These are phyloP conservation scores for Apamea anceps DNA, from an alignment of 2,888 invertebrate genomes.

Conservation along the genomic window DNA sequence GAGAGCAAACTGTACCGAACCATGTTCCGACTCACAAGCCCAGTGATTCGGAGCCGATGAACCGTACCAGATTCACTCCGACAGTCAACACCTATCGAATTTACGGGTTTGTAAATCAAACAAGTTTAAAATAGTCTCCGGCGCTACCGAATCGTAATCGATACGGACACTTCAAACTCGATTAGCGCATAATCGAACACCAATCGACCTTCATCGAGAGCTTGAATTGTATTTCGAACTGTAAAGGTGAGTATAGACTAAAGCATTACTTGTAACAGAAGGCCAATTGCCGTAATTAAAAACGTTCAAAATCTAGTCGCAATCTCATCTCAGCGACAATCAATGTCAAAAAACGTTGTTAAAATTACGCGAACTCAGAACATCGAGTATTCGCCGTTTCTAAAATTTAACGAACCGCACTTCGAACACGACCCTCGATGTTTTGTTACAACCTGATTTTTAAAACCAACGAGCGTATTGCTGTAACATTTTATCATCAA, in stretches of 20 bases:
- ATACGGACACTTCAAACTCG: slow-evolving; percentile 65
- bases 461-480: not conserved
- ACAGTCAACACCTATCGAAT: slow-evolving; percentile 58
- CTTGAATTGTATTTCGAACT: slow-evolving; percentile 46
- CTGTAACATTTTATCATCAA: not conserved
- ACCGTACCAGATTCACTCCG: slow-evolving; percentile 46
- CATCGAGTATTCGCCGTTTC: not conserved
- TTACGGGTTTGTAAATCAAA: slow-evolving; percentile 59
- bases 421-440: too few species aligned
- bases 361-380: not conserved
- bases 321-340: not conserved
- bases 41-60: slow-evolving; percentile 28
- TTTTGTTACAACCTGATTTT: not conserved
- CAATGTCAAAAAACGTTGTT: not conserved
- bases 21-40: slow-evolving; percentile 13
- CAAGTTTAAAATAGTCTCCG: slow-evolving; percentile 50
- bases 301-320: not conserved
- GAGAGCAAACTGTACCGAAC: slow-evolving; percentile 4
- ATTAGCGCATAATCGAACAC: slow-evolving; percentile 61
- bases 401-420: too few species aligned
- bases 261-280: not conserved
- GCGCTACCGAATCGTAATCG: slow-evolving; percentile 61
- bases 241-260: slow-evolving; percentile 7
- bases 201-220: slow-evolving; percentile 58
- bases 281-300: not conserved